Base-by-base conservation (phyloP, 2,797 vertebrate species). In the Microctenopoma lineatum region DNA sequence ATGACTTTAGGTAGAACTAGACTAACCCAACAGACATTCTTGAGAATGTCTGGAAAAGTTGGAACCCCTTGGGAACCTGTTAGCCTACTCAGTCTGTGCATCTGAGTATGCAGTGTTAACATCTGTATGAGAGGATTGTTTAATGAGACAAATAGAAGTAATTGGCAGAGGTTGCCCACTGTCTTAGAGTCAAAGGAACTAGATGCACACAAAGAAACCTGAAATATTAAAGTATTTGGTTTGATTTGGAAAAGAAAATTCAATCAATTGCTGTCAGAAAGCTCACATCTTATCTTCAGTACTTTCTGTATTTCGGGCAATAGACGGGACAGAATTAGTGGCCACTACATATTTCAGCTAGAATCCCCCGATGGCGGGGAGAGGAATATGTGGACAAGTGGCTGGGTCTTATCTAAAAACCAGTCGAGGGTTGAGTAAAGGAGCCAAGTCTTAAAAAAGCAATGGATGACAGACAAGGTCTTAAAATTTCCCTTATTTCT, bases 401-500 rank as follows among this genome's bases (percentile, higher is more conserved):
- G 46, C 61, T 51, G 54, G 16, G 38, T 59, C 55, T 72, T 72
- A 72, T 69, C 57, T 67, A 38, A 82, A 72, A 71, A 54, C 2
- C 55, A 29, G 54, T 67, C 2, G 6, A 72, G 58, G 21, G 52
- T 16, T 57, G 54, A 46, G 18, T 52, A 41, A 60, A 70, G 61
- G 26, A 70, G 45, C 34, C 27, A 42, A 46, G 51, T 41, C n/a
- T 70, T 59, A 59, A 46, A 66, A 59, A 18, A 39, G 57, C 16
- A 42, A 38, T 41, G 51, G 42, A 44, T 69, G 64, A 69, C 42
- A 45, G 51, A 70, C 55, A 54, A 45, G 44, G 56, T 63, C 66
- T 81, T 81, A 38, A 79, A 53, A 71, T 68, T 72, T 78, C 61
- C 63, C 68, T 41, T 25, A 38, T 48, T 66, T 56, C 59, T 26